A percentile compares a stretch with the other conserved stretches of the same genome.
Conservation (phyloP, 2,113 vertebrate species). For the Prinia subflava region DNA sequence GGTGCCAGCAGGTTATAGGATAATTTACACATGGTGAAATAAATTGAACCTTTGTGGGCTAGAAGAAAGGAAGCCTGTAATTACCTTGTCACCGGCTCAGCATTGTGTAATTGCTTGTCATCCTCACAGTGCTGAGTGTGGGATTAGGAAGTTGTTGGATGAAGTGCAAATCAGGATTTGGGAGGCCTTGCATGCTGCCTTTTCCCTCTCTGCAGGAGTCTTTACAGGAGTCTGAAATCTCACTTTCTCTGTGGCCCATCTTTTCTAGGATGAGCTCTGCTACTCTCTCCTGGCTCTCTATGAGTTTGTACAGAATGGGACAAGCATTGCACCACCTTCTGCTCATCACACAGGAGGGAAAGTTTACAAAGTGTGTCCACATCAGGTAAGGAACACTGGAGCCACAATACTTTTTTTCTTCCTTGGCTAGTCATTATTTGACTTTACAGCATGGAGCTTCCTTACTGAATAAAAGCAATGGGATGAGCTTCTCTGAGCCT, state of each 20-base stretch:
- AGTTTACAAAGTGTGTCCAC: slow-evolving; percentile 92
- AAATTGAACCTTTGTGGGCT: slow-evolving; percentile 18
- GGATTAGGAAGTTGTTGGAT: background rate
- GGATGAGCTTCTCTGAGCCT: background rate
- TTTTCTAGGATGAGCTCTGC: slow-evolving; percentile 83
- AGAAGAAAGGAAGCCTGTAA: slow-evolving; percentile 21
- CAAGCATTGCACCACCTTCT: slow-evolving; percentile 74
- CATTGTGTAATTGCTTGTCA: background rate
- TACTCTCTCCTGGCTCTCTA: slow-evolving; percentile 84
- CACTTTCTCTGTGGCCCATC: slow-evolving; percentile 1
- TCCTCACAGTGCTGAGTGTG: background rate
- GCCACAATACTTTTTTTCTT: background rate
- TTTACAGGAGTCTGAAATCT: background rate
- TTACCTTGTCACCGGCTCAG: slow-evolving; percentile 26
- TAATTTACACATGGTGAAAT: slow-evolving; percentile 12
- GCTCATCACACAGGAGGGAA: slow-evolving; percentile 88
- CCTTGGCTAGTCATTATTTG: background rate
- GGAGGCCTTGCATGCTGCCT: background rate
- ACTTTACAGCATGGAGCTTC: background rate
- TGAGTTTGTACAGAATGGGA: slow-evolving; percentile 82
- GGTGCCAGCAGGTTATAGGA: background rate
- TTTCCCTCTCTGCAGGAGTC: background rate
- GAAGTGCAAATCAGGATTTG: background rate
- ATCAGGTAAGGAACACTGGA: slow-evolving; percentile 82
- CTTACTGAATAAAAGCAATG: background rate